These are phyloP conservation scores for Glareola pratincola DNA, from an alignment of 2,113 vertebrate species.

Conservation along the genomic window DNA sequence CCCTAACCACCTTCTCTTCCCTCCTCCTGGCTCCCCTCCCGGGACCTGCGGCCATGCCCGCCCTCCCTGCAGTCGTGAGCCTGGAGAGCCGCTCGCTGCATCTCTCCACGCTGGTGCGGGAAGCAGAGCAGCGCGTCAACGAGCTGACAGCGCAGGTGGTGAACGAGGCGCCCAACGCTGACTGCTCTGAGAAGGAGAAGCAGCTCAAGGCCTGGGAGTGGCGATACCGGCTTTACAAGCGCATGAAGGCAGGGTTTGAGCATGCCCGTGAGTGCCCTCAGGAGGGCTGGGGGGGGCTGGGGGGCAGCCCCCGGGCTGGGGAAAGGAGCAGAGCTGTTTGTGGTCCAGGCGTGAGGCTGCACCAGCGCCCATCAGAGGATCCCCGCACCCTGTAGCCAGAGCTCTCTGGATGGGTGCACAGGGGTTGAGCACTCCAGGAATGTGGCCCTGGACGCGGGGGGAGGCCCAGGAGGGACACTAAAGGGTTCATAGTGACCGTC, in stretches of 20 bases:
- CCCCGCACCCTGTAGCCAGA: not conserved
- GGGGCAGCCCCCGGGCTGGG: accelerated
- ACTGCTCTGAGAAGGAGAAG: constrained; percentile 81
- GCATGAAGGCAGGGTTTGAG: constrained; percentile 90
- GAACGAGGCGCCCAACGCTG: constrained; percentile 73
- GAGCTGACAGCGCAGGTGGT: constrained; percentile 82
- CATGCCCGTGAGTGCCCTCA: constrained; percentile 82
- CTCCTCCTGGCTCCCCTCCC: not conserved
- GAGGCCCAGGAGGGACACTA: not conserved
- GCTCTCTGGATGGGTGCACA: accelerated
- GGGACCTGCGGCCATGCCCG: accelerated
- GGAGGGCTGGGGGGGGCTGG: not conserved
- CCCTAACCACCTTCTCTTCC: not conserved
- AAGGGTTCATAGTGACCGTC: accelerated
- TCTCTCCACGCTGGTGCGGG: constrained; percentile 83
- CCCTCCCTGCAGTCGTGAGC: constrained; percentile 76
- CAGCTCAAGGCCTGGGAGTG: constrained; percentile 91
- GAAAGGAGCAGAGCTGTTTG: accelerated
- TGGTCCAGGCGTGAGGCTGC: not conserved
- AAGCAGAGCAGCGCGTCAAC: constrained; percentile 84
- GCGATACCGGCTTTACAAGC: constrained; percentile 87
- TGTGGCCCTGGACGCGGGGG: accelerated
- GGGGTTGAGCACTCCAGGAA: accelerated
- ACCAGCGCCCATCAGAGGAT: not conserved
- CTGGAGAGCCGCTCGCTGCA: constrained; percentile 85